phyloP scores from a whole-genome alignment of 2,797 vertebrate genomes.

The Tauraco hartlaubi region DNA sequence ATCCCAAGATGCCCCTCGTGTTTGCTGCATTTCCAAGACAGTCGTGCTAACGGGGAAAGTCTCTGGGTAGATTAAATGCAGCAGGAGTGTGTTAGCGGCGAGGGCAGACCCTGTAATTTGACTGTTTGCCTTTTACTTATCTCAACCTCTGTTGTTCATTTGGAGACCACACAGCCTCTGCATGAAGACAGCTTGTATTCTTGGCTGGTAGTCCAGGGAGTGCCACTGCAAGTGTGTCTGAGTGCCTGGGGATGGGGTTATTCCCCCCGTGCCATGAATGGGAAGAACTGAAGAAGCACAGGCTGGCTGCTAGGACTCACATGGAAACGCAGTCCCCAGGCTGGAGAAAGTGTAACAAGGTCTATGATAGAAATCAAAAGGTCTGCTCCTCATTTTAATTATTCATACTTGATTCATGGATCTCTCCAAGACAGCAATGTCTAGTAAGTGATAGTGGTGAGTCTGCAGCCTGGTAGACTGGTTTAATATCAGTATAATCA shows the following conservation, averaged over 20 bases:
- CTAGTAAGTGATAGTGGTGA: not conserved
- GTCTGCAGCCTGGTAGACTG: not conserved
- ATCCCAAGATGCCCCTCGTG: not conserved
- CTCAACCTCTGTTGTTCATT: not conserved
- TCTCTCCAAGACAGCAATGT: not conserved
- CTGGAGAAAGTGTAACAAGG: not conserved
- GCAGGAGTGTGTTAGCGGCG: not conserved
- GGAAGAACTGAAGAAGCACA: not conserved
- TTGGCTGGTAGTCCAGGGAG: not conserved
- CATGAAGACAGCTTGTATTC: not conserved
- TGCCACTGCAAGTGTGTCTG: too few species aligned
- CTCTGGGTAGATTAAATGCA: not conserved
- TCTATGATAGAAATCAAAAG: not conserved
- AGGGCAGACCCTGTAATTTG: not conserved
- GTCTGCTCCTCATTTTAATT: not conserved
- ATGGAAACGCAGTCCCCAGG: not conserved
- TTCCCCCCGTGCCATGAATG: not conserved
- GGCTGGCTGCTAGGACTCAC: not conserved
- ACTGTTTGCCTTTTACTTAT: constrained; percentile 11
- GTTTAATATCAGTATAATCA: not conserved
- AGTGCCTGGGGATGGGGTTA: not conserved
- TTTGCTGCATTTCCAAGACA: not conserved
- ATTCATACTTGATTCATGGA: not conserved
- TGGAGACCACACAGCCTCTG: not conserved
- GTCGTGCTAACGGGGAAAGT: not conserved